Evolutionary conservation across 2,113 vertebrate genomes (phyloP).

Genomic region (Rhipidura dahli): DNA sequence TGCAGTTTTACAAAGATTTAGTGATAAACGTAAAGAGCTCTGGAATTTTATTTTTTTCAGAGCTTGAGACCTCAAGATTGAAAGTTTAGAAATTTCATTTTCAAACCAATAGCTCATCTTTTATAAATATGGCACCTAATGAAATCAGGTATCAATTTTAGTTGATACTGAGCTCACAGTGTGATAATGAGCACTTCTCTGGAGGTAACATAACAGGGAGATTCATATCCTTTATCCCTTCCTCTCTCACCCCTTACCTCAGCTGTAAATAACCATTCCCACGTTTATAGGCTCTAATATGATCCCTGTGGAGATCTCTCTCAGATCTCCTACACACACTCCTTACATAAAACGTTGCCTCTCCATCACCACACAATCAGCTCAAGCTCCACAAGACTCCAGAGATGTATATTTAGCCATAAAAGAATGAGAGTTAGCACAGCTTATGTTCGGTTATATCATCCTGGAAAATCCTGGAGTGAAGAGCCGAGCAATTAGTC

Average conservation of each 20-base stretch:
- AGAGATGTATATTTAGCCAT: slow-evolving; percentile 46
- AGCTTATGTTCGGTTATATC: slow-evolving; percentile 8
- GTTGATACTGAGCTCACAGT: background rate
- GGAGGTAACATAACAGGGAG: background rate
- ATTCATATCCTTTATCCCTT: background rate
- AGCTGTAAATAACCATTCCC: background rate
- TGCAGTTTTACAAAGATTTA: background rate
- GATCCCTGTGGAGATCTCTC: slow-evolving; percentile 3
- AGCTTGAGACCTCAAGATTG: background rate
- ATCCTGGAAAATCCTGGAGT: background rate
- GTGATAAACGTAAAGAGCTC: slow-evolving; percentile 5
- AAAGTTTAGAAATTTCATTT: background rate
- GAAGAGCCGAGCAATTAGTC: background rate
- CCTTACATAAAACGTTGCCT: slow-evolving; percentile 40
- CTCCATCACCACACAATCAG: slow-evolving; percentile 11
- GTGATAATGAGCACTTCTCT: background rate
- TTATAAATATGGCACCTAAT: background rate
- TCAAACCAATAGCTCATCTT: background rate
- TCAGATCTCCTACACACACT: slow-evolving; percentile 35
- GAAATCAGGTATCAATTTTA: background rate
- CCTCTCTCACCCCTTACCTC: background rate
- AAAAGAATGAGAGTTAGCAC: slow-evolving; percentile 12
- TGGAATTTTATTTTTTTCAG: background rate
- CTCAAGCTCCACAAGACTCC: background rate
- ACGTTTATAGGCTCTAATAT: background rate